Conservation (phyloP, 1,140 invertebrate species). For the Drosophila prosaltans region DNA sequence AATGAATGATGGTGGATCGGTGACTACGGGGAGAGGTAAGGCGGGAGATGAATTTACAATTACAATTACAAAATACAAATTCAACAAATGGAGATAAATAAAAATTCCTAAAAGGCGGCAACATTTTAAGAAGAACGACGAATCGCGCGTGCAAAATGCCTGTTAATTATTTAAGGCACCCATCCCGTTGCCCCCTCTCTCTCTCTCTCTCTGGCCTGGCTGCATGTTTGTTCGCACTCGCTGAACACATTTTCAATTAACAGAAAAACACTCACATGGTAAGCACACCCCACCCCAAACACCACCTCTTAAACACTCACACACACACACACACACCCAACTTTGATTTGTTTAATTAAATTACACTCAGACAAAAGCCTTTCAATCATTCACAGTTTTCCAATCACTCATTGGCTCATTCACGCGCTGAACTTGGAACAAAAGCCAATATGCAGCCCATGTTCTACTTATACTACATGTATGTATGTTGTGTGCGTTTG, state of each 20-base stretch:
- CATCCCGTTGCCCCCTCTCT: not conserved
- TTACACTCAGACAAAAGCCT: constrained; percentile 78
- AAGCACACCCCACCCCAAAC: not conserved
- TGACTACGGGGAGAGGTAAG: not conserved
- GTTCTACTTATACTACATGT: not conserved
- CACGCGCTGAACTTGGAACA: constrained; percentile 65
- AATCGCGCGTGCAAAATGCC: constrained; percentile 36
- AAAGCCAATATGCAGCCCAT: constrained; percentile 49
- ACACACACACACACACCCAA: constrained; percentile 20
- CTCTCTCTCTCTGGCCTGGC: constrained; percentile 10
- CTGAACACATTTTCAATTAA: constrained; percentile 78
- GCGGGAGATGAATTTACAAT: constrained; percentile 35
- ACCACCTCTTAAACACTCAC: not conserved
- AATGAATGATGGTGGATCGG: not conserved
- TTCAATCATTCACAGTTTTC: constrained; percentile 78
- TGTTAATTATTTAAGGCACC: constrained; percentile 68
- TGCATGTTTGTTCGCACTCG: constrained; percentile 62
- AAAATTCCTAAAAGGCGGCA: constrained; percentile 41
- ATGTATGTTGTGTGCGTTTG: constrained; percentile 24
- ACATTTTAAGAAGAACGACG: constrained; percentile 4
- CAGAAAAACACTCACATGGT: constrained; percentile 52
- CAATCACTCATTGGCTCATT: constrained; percentile 80
- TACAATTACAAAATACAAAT: constrained; percentile 51
- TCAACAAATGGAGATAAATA: constrained; percentile 43
- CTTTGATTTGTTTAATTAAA: constrained; percentile 81